Base-by-base conservation (phyloP, 1,140 invertebrate species). In the Cydia pomonella region DNA sequence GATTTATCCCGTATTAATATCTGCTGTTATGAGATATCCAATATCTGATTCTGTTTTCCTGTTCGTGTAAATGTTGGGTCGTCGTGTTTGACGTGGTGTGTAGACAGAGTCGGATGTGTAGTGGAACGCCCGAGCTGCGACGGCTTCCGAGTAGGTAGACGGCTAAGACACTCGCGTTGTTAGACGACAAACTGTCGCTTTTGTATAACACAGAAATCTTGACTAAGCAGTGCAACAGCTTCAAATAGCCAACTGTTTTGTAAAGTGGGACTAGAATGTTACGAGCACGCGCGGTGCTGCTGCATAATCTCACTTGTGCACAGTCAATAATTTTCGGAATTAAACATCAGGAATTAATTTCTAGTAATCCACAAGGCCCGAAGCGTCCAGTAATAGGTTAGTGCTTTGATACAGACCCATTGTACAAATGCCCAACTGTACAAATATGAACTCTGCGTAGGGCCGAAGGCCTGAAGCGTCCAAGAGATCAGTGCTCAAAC, bases 51-150 rank as follows among this genome's bases (percentile, higher is more conserved):
- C 64, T 69, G 64, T 69, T 69, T 69, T 69, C 64, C 29, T 69
- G 64, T 69, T 69, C 64, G 29, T 69, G 33, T 69, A 69, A 69
- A 69, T 69, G 63, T 66, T 25, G 27, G n/a, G 64, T 69, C 64
- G 64, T 69, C 27, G 64, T 69, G 64, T 69, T 33, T 69, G 27
- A 18, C 27, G 64, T 69, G 27, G 64, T 59, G n/a, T 59, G 53
- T 69, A 69, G 64, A 69, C 64, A 69, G 64, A 69, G 64, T 69
- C 64, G 64, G 64, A 69, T 69, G 64, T 69, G 64, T 69, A 69
- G 64, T 38, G 64, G 64, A 66, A 21, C 53, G 53, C 53, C 6
- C 18, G n/a, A 23, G 53, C 53, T 59, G 53, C 53, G n/a, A 23
- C 18, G 21, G 53, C 16, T 69, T 69, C 64, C 29, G n/a, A 69